Base-by-base conservation (phyloP, 2,113 vertebrate genomes). In the Lates calcarifer region DNA sequence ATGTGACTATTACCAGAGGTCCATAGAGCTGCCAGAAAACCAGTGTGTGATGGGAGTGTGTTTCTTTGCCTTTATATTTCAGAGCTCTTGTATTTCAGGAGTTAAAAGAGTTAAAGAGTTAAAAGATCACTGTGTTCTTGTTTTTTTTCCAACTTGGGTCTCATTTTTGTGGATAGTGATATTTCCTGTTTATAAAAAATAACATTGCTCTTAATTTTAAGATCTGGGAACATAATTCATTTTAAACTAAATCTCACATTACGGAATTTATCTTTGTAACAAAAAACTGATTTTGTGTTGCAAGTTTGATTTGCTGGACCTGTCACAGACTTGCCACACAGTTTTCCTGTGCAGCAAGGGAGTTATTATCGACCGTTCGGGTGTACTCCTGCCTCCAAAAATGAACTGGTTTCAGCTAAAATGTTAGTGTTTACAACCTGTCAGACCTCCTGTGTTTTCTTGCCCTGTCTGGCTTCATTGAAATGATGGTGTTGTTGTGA, bases 1-100 rank as follows among this genome's bases (percentile, higher is more conserved):
- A 76, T 63, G 47, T 73, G 71, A 73, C 61, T 22, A 51, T 68
- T 31, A 20, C 24, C 18, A n/a, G 70, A 58, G 65, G 76, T 62
- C 43, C 18, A 31, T 20, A 62, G 53, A 39, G 45, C 43, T 31
- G 26, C 22, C 63, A 60, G 37, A 56, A 63, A 41, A 55, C 31
- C 74, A 28, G 37, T 18, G 49, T 53, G 66, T 41, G 51, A 65
- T 41, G 20, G 55, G 18, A 26, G 26, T 2, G 18, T 47, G n/a
- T 18, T 55, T 47, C 13, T 77, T 58, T 65, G 41, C 47, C 39
- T 63, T 65, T 33, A 51, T 57, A n/a, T 64, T 22, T 14, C 35
- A 18, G 26, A 22, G 45, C 45, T 18, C n/a, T 14, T 62, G n/a
- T n/a, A n/a, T n/a, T n/a, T n/a, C n/a, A n/a, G n/a, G n/a, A n/a